Evolutionary conservation across 92 coral and sea anemone genomes (phyloP), one percentile per base, ranked within the genome.

Genomic region (Siderastrea siderea): DNA sequence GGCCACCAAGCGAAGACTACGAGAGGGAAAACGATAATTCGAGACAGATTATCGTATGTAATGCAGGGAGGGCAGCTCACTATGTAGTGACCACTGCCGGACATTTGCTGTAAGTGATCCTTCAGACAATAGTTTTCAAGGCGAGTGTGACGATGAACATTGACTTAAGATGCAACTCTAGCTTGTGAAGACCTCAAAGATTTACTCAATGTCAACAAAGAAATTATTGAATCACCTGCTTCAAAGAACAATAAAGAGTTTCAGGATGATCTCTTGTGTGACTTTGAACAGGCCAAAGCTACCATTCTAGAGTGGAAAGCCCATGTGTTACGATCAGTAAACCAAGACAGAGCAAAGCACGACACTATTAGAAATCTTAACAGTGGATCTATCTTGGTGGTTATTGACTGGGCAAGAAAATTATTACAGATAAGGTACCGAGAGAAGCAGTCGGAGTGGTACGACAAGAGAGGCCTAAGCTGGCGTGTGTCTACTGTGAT

Each of bases 51-150:
- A 88, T 43, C 77, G 86, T 1, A 54, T 68, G 1, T 88, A 88
- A 70, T 91, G 91, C 82, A 78, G 52, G 5, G 90, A 80, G 51
- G 84, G 59, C n/a, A 71, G 83, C 60, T 86, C 84, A 78, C 73
- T 69, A 26, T 89, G 92, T 51, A 78, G 26, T 11, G 92, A 89
- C 47, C 92, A 89, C 63, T 82, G 92, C 77, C 88, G 74, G 2
- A 52, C 7, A 45, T 89, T 7, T 89, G 71, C 93, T 12, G 50
- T 53, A 53, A 75, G 80, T 47, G 75, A 70, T 17, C 75, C 55
- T 7, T 16, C 60, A 13, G 91, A 87, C 51, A 77, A 81, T n/a
- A 57, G 74, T 3, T 88, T 81, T 74, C 49, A 46, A 16, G 77
- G 79, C 10, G 85, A 88, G 9, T 74, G 84, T 88, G 71, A 77